A percentile compares a stretch with the other conserved stretches of the same genome.
Conservation (phyloP, 2,797 vertebrate species). For the Anableps anableps region DNA sequence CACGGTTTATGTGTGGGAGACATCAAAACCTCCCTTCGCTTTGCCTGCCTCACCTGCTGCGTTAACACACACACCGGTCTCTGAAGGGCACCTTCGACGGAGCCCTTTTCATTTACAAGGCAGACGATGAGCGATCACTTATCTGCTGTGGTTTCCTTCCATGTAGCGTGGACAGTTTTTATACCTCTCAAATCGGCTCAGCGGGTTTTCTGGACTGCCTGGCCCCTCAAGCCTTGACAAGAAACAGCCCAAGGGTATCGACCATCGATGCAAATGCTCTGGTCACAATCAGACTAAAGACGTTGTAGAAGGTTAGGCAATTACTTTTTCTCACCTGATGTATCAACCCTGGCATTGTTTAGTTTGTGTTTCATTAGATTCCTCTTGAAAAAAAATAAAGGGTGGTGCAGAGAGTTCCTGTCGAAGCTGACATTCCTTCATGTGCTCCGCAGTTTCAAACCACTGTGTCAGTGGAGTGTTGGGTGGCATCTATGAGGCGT, state of each 20-base stretch:
- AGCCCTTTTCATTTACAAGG: constrained; percentile 60
- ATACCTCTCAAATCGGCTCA: constrained; percentile 21
- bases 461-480: background rate
- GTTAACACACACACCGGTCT: constrained; percentile 45
- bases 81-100: constrained; percentile 76
- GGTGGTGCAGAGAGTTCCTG: background rate
- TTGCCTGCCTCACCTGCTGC: constrained; percentile 59
- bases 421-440: background rate
- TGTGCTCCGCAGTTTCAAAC: background rate
- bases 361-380: background rate
- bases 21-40: constrained; percentile 73
- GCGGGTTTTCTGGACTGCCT: constrained; percentile 10
- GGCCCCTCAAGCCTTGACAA: background rate
- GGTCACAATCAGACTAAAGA: background rate
- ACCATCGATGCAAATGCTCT: background rate
- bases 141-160: constrained; percentile 34
- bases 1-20: constrained; percentile 75
- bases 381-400: background rate
- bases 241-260: background rate
- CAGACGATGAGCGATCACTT: constrained; percentile 55
- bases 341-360: background rate
- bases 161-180: constrained; percentile 34
- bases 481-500: background rate
- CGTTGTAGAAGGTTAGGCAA: background rate
- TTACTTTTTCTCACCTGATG: constrained; percentile 1